phyloP scores from a whole-genome alignment of 2,797 vertebrate species.

The Rhyacichthys aspro region DNA sequence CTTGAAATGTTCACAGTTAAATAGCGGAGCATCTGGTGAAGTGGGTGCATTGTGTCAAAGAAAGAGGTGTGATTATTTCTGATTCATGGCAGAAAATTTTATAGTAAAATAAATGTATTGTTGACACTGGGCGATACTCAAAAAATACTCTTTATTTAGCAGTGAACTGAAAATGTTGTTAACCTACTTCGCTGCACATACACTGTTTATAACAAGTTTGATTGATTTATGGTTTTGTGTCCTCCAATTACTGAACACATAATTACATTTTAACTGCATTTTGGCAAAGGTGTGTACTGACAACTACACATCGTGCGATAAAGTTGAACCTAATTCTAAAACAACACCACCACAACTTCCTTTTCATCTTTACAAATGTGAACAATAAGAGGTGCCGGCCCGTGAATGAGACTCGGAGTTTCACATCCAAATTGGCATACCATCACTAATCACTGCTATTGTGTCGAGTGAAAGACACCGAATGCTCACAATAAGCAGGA shows the following conservation, averaged over 20 bases:
- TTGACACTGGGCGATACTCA: too few species aligned
- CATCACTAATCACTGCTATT: slow-evolving; percentile 53
- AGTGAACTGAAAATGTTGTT: too few species aligned
- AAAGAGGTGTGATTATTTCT: too few species aligned
- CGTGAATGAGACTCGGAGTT: slow-evolving; percentile 25
- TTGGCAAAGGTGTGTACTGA: neutral
- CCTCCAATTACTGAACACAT: neutral
- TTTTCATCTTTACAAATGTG: slow-evolving; percentile 8
- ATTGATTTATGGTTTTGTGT: neutral
- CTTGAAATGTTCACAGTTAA: too few species aligned
- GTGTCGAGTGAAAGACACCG: slow-evolving; percentile 55
- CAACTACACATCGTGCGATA: slow-evolving; percentile 15
- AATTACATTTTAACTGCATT: slow-evolving; percentile 2
- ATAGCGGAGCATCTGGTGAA: too few species aligned
- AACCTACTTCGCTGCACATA: neutral
- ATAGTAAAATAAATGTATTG: too few species aligned
- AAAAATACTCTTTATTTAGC: too few species aligned
- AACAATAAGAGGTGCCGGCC: slow-evolving; percentile 27
- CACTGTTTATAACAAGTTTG: neutral
- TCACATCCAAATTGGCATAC: slow-evolving; percentile 41
- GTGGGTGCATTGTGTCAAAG: too few species aligned
- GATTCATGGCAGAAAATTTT: too few species aligned
- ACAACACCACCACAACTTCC: slow-evolving; percentile 24
- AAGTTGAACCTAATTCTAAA: slow-evolving; percentile 14
- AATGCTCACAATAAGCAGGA: slow-evolving; percentile 36